Evolutionary conservation across 2,888 invertebrate genomes (phyloP), one percentile per base, ranked within the genome.

Genomic region (Loripinus fragilis): DNA sequence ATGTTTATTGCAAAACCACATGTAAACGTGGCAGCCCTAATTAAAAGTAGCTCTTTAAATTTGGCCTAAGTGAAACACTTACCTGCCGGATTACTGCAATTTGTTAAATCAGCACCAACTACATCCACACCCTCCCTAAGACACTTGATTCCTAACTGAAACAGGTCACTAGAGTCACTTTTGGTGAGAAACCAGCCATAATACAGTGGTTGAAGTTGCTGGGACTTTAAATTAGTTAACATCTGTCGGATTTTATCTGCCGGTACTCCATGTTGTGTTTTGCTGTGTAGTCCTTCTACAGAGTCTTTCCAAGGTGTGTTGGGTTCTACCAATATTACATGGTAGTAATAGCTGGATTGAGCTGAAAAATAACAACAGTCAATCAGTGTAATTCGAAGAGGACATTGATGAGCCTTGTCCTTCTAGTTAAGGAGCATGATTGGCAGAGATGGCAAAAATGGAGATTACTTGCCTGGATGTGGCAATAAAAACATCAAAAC

Each of bases 221-320:
- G 74, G 20, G 70, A 65, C 28, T 66, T 50, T n/a, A 84, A 60
- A 64, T 60, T 75, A 23, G 67, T 23, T 23, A 84, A 35, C 65
- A 81, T 84, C n/a, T 60, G 52, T 45, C 74, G 23, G 10, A 93
- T 78, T 17, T 78, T 72, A 3, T 90, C 88, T n/a, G 42, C 65
- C 15, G 87, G 71, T 3, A 92, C 90, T 8, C 86, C 85, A 85
- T 93, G 92, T n/a, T 71, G 88, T 68, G 91, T 92, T 65, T 83
- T 80, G 33, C 64, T 71, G 0, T 89, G 88, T 25, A 94, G 87
- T 71, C 89, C 87, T 1, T 78, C 78, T 0, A 91, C 81, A 84
- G 93, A 83, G 69, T 87, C 86, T 52, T 87, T 86, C 93, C 93
- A 94, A 1, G 91, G 86, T 20, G 94, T 93, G 70, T 89, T 84